Evolutionary conservation across 2,888 invertebrate genomes (phyloP).

Genomic region (Oscheius sp.): DNA sequence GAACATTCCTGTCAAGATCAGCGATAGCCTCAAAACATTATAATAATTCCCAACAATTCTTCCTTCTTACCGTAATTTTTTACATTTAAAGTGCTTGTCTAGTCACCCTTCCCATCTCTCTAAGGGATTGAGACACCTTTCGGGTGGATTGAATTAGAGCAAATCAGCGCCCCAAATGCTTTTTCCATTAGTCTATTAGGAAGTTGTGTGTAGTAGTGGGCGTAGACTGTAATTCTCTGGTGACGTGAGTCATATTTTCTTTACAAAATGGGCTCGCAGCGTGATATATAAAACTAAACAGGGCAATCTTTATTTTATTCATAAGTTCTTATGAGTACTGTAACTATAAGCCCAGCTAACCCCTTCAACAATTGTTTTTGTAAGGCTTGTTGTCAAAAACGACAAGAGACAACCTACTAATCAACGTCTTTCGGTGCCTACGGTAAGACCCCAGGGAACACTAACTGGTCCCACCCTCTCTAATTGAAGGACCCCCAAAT

Average conservation of each 20-base stretch:
- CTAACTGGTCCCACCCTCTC: constrained; percentile 37
- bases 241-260: background rate
- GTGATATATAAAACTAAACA: too few relatives aligned
- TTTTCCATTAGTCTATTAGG: constrained; percentile 25
- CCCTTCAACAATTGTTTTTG: background rate
- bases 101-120: background rate
- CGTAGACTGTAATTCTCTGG: background rate
- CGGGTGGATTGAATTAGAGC: constrained; percentile 29
- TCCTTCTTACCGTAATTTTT: too few relatives aligned
- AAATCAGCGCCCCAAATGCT: constrained; percentile 28
- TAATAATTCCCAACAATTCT: too few relatives aligned
- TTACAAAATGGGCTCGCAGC: background rate
- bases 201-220: too few relatives aligned
- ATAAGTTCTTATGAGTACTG: background rate
- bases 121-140: constrained; percentile 33
- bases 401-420: background rate
- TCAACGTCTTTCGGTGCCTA: constrained; percentile 30
- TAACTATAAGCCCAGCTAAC: background rate
- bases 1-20: background rate
- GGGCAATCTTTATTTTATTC: background rate
- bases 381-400: background rate
- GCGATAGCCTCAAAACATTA: too few relatives aligned
- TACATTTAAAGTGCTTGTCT: too few relatives aligned
- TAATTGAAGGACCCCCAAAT: constrained; percentile 34
- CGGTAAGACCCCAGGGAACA: constrained; percentile 29